Percentiles rank a stretch among this genome's conserved stretches.
phyloP scores from a whole-genome alignment of 2,888 invertebrate species.

The Matsumyia berberina region DNA sequence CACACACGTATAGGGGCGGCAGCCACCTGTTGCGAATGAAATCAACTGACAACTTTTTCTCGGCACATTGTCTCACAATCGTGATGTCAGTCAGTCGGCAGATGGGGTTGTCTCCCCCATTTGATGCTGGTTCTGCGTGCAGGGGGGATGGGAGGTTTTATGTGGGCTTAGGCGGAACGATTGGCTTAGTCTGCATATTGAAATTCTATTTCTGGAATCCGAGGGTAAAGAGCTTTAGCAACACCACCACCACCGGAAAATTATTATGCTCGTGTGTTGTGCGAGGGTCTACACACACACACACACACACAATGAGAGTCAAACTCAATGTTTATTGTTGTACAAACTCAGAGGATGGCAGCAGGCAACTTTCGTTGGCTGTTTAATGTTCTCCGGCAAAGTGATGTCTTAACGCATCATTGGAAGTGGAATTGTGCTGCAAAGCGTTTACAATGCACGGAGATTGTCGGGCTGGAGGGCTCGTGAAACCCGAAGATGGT shows the following conservation, averaged over 20 bases:
- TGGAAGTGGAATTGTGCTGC: constrained; percentile 42
- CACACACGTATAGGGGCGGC: constrained; percentile 44
- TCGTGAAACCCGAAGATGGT: background rate
- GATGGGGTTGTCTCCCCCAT: background rate
- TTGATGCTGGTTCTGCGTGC: constrained; percentile 37
- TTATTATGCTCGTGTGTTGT: constrained; percentile 37
- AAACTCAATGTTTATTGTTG: constrained; percentile 39
- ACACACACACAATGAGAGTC: constrained; percentile 8
- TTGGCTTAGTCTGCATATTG: constrained; percentile 63
- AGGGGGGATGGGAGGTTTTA: constrained; percentile 29
- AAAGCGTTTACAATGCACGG: constrained; percentile 35
- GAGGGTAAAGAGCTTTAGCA: constrained; percentile 47
- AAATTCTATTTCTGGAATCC: constrained; percentile 70
- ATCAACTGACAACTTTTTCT: constrained; percentile 64
- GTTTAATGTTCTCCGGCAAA: constrained; percentile 39
- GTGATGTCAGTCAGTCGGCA: constrained; percentile 20
- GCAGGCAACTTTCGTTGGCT: constrained; percentile 2
- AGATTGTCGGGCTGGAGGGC: background rate
- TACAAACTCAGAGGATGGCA: background rate
- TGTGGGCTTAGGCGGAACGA: constrained; percentile 42
- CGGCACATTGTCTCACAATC: constrained; percentile 69
- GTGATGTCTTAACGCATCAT: constrained; percentile 59
- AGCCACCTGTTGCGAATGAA: constrained; percentile 74
- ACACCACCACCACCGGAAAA: constrained; percentile 36
- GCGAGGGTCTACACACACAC: constrained; percentile 1